Percentiles rank a stretch among this genome's conserved stretches.
Conservation (phyloP, 2,113 vertebrate genomes). For the Lontra canadensis region DNA sequence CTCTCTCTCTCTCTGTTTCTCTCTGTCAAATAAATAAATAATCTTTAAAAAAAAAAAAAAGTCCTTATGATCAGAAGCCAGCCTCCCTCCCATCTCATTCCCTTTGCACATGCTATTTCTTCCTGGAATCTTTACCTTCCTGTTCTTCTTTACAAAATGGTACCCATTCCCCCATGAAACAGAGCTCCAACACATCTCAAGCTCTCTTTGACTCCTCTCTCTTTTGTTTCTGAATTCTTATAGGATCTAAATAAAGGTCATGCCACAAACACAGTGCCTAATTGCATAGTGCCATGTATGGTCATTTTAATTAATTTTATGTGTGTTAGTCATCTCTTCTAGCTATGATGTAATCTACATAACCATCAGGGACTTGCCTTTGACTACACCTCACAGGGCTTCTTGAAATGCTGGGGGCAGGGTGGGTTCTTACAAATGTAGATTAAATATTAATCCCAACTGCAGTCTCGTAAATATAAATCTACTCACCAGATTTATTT, state of each 20-base stretch:
- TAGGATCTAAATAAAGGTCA: not conserved
- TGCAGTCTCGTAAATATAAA: slow-evolving; percentile 52
- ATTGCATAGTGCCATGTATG: not conserved
- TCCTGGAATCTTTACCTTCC: not conserved
- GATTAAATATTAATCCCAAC: slow-evolving; percentile 55
- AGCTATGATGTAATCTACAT: not conserved
- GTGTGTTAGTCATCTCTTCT: not conserved
- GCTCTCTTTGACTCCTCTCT: not conserved
- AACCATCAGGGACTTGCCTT: slow-evolving; percentile 11
- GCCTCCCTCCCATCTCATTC: not conserved
- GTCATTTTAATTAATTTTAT: not conserved
- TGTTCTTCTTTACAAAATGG: not conserved
- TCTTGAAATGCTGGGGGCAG: not conserved
- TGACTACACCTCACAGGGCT: not conserved
- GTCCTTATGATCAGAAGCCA: not conserved
- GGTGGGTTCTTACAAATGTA: not conserved
- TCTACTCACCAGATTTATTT: slow-evolving; percentile 40
- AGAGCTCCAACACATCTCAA: not conserved
- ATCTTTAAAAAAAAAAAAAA: not conserved
- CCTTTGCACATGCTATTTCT: not conserved
- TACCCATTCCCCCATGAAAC: too few species aligned
- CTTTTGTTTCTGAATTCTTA: not conserved
- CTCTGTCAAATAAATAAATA: too few species aligned
- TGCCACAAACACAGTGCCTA: not conserved
- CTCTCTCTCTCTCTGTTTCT: too few species aligned